phyloP scores from a whole-genome alignment of 1,140 invertebrate genomes.

The Drosophila watanabei region DNA sequence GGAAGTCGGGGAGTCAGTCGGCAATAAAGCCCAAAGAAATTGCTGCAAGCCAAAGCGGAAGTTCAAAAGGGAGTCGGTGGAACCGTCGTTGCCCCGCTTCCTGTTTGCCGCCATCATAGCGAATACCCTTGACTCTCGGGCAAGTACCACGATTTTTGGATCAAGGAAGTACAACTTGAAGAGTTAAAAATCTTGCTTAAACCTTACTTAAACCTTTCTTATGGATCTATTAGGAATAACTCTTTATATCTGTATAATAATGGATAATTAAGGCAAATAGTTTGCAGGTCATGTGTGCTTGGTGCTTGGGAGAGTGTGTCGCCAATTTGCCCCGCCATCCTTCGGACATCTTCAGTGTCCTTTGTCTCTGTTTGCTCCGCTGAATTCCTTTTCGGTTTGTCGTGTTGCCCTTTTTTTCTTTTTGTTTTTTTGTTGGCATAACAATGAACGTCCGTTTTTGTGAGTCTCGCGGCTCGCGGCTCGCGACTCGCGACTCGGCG shows the following conservation, averaged over 20 bases:
- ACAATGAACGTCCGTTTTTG: slow-evolving; percentile 81
- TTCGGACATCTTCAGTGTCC: slow-evolving; percentile 5
- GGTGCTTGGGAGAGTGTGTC: neutral
- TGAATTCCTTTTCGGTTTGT: slow-evolving; percentile 57
- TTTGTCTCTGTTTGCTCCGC: slow-evolving; percentile 40
- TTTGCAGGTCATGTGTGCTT: neutral
- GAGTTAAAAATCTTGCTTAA: neutral
- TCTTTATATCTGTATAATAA: neutral
- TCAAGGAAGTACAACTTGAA: neutral
- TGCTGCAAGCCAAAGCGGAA: slow-evolving; percentile 80
- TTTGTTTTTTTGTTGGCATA: slow-evolving; percentile 68
- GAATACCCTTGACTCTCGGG: slow-evolving; percentile 22
- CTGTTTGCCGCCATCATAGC: slow-evolving; percentile 59
- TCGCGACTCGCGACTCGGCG: slow-evolving; percentile 50
- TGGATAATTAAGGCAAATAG: neutral
- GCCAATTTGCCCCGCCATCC: slow-evolving; percentile 2
- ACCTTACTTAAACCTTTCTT: neutral
- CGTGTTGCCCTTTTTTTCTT: slow-evolving; percentile 51
- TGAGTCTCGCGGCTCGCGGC: slow-evolving; percentile 24
- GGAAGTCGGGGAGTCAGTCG: neutral
- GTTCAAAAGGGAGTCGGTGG: slow-evolving; percentile 78
- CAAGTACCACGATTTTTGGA: neutral
- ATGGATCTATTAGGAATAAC: neutral
- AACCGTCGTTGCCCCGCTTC: slow-evolving; percentile 73
- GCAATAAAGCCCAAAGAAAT: slow-evolving; percentile 83